These are phyloP conservation scores for Tragopan temminckii DNA, from an alignment of 2,797 vertebrate genomes.

Conservation along the genomic window DNA sequence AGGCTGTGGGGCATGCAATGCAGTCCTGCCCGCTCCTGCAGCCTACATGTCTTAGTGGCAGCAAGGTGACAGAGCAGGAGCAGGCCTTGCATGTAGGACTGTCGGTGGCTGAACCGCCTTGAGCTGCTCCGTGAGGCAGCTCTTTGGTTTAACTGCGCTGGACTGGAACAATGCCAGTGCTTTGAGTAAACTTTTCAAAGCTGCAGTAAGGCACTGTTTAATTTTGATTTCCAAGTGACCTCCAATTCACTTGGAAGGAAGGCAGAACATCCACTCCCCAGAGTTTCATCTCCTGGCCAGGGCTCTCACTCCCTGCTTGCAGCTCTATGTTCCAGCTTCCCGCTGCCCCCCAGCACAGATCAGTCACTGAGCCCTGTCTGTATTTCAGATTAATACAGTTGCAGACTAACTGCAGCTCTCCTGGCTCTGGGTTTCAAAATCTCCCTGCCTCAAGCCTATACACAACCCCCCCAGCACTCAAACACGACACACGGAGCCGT, in stretches of 20 bases:
- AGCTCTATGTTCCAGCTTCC: background rate
- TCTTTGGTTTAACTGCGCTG: background rate
- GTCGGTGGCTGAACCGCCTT: background rate
- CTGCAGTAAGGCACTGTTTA: conserved; percentile 15
- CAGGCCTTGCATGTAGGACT: background rate
- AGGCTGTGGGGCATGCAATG: rapidly evolving
- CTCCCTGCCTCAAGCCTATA: background rate
- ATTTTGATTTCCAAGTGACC: conserved; percentile 42
- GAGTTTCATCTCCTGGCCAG: background rate
- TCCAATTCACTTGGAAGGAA: background rate
- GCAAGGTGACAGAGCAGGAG: background rate
- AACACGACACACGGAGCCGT: rapidly evolving
- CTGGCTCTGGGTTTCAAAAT: background rate
- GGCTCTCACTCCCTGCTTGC: background rate
- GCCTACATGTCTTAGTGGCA: background rate
- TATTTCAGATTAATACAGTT: background rate
- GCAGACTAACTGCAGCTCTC: background rate
- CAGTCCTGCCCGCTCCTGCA: background rate
- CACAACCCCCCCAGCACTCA: background rate
- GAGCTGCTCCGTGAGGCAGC: rapidly evolving
- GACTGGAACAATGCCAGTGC: background rate
- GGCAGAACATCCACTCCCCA: conserved; percentile 8
- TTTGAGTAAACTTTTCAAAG: conserved; percentile 32
- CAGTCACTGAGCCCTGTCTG: background rate
- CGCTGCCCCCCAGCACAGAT: background rate